Base-by-base conservation (phyloP, 2,113 vertebrate species). In the Morone chrysops region DNA sequence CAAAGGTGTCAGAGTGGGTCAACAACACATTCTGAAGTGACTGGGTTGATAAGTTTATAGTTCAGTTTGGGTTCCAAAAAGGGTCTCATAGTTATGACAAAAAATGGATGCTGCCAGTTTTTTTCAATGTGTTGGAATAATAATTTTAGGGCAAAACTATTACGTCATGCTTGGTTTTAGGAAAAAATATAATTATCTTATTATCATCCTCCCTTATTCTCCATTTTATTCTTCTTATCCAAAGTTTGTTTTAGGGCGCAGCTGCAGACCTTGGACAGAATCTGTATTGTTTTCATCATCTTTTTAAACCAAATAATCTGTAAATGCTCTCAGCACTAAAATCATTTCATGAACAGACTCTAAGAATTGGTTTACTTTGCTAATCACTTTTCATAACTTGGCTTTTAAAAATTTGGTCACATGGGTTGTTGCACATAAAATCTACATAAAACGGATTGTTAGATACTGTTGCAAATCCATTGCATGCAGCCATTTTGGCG, bases 1-100 rank as follows among this genome's bases (percentile, higher is more conserved):
- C 57, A 25, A 71, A 86, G 73, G 78, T 82, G 73, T 45, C 45
- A 0, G 89, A 90, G 20, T 80, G 63, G 90, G 82, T 82, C 84
- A 77, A 7, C 61, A 45, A 10, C 56, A 66, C 63, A 50, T 62
- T 80, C 31, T 14, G 18, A 1, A 8, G 10, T 40, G 73, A 78
- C 38, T 68, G 17, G 6, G 60, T 51, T 36, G 6, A 54, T 48
- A 71, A 41, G 63, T 69, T 67, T 72, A 47, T 18, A 16, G 31
- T 66, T 74, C 8, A n/a, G 17, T 67, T 53, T 10, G 9, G n/a
- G 41, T 75, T 45, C 60, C 13, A 14, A 50, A 22, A 77, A 62
- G 3, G 1, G 54, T 74, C 18, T 14, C 7, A n/a, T 40, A 48
- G 65, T 70, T 43, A 13, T 36, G 14, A 38, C 13, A 40, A 8